Evolutionary conservation across 2,888 invertebrate species (phyloP).

Genomic region (Scaptomyza reducta): DNA sequence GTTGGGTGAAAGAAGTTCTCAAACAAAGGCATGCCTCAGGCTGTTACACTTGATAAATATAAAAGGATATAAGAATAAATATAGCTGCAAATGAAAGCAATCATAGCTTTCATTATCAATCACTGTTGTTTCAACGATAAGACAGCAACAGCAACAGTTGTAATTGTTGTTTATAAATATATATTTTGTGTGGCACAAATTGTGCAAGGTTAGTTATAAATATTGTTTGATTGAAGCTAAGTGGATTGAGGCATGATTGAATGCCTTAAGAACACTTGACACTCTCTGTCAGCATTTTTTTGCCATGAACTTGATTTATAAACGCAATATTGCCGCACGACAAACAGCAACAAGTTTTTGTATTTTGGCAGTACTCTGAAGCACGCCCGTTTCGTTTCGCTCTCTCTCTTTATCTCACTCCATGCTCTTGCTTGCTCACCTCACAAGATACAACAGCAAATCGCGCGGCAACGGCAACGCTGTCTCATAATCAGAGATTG

Average conservation of each 20-base stretch:
- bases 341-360: conserved; percentile 13
- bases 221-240: conserved; percentile 33
- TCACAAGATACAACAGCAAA: conserved; percentile 87
- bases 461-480: conserved; percentile 87
- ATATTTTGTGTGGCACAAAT: conserved; percentile 23
- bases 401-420: conserved; percentile 8
- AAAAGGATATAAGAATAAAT: not conserved
- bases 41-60: not conserved
- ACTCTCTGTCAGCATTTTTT: conserved; percentile 46
- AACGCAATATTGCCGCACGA: conserved; percentile 53
- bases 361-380: conserved; percentile 2
- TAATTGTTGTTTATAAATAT: conserved; percentile 7
- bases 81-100: not conserved
- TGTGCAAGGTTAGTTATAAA: conserved; percentile 71
- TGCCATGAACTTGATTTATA: conserved; percentile 76
- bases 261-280: conserved; percentile 71
- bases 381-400: conserved; percentile 45
- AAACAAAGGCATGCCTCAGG: not conserved
- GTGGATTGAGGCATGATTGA: conserved; percentile 44
- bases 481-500: conserved; percentile 84
- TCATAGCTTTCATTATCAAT: conserved; percentile 5
- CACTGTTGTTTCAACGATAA: conserved; percentile 7
- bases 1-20: too few species aligned
- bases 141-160: conserved; percentile 17
- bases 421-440: conserved; percentile 84